Evolutionary conservation across 1,140 invertebrate genomes (phyloP), one percentile per base, ranked within the genome.

Genomic region (Lepidurus packardi): DNA sequence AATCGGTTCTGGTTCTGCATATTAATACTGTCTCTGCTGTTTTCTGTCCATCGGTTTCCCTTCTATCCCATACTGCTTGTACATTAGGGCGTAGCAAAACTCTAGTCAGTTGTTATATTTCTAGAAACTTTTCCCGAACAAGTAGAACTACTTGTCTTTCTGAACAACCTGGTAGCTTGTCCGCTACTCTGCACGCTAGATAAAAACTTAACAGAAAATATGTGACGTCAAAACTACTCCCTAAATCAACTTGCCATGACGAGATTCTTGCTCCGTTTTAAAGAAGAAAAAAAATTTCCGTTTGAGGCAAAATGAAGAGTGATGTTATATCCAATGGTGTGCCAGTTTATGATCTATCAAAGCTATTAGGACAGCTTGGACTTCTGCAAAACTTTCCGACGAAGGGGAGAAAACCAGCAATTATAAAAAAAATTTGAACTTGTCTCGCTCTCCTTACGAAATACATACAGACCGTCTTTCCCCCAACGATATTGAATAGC

Each of bases 21-120:
- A 65, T 13, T 65, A 65, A 65, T 65, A 16, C 21, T n/a, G 16
- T 65, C 47, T 65, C 53, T 13, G 53, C 53, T 65, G 53, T 65
- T 65, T 65, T 21, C 53, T 65, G 53, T 65, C 21, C 21, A 65
- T 65, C 53, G 53, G 53, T 65, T 65, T 11, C 16, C 45, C 53
- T n/a, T 65, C 53, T 65, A 4, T 65, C n/a, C 53, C 21, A 65
- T 65, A n/a, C 53, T 16, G 53, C 53, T 65, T 65, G 53, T 65
- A 65, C 53, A 65, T 21, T 65, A n/a, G 53, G 53, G 53, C 53
- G 53, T 65, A 65, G 53, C 13, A 21, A 65, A 34, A 21, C 21
- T 65, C 53, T 65, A 65, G 53, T 65, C 53, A 65, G 53, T 65
- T n/a, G 21, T 65, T n/a, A 9, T 65, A n/a, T 65, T 21, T n/a